These are phyloP conservation scores for Dreissena rostriformis DNA, from an alignment of 1,140 invertebrate genomes.

Conservation along the genomic window DNA sequence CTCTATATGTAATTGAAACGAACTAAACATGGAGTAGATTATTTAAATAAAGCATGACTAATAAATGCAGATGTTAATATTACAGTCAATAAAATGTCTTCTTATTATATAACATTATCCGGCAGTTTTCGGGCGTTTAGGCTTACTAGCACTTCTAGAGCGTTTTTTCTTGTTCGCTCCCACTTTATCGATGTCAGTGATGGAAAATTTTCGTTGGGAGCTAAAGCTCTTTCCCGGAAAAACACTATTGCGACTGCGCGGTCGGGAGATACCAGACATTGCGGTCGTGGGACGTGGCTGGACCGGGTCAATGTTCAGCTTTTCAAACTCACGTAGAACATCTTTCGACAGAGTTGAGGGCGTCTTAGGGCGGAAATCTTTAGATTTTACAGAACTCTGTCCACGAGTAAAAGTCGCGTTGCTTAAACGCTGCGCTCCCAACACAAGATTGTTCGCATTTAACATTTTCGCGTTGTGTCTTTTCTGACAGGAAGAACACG, in stretches of 20 bases:
- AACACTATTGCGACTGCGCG: conserved; percentile 66
- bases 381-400: conserved; percentile 60
- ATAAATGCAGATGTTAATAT: no score
- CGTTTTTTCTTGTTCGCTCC: conserved; percentile 34
- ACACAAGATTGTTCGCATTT: conserved; percentile 73
- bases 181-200: conserved; percentile 66
- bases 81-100: not conserved
- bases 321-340: conserved; percentile 69
- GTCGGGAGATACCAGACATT: conserved; percentile 49
- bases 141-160: not conserved
- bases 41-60: no score
- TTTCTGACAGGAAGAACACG: conserved; percentile 70
- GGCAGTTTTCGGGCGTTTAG: conserved; percentile 55
- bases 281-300: conserved; percentile 58
- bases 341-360: conserved; percentile 33
- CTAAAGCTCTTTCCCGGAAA: conserved; percentile 72
- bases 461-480: conserved; percentile 71
- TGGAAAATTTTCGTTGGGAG: conserved; percentile 72
- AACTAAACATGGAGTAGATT: no score
- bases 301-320: conserved; percentile 66
- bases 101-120: conserved; percentile 7
- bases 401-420: conserved; percentile 70
- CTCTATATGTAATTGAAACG: no score
- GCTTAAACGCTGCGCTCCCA: conserved; percentile 72
- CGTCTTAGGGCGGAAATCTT: conserved; percentile 66